A percentile compares a stretch with the other conserved stretches of the same genome.
phyloP scores from a whole-genome alignment of 2,113 vertebrate species.

The Craseonycteris thonglongyai region DNA sequence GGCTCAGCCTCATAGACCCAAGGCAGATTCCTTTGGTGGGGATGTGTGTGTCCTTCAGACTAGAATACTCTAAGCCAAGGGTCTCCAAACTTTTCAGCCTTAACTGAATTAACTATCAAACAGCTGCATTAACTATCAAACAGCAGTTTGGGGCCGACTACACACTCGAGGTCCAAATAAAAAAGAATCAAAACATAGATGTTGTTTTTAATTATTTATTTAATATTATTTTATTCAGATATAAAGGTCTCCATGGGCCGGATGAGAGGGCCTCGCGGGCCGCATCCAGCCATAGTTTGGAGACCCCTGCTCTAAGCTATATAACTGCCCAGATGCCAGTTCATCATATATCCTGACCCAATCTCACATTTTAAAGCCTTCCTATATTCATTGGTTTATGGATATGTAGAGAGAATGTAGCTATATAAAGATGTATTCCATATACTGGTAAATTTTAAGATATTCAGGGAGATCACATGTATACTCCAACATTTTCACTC shows the following conservation, averaged over 20 bases:
- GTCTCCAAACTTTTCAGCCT: too few relatives aligned
- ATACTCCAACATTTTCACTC: neutral
- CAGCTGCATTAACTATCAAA: too few relatives aligned
- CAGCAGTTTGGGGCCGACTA: too few relatives aligned
- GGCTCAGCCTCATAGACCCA: neutral
- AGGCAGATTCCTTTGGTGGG: neutral
- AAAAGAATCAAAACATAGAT: too few relatives aligned
- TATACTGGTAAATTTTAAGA: too few relatives aligned
- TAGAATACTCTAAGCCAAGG: neutral
- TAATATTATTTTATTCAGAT: too few relatives aligned
- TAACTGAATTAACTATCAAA: too few relatives aligned
- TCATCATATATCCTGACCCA: neutral
- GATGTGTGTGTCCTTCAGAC: neutral
- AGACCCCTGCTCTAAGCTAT: neutral
- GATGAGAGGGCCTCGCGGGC: too few relatives aligned
- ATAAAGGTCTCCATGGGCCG: too few relatives aligned
- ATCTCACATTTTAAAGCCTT: neutral
- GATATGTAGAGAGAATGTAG: neutral
- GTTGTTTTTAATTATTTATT: too few relatives aligned
- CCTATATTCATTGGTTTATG: neutral
- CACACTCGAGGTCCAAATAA: too few relatives aligned
- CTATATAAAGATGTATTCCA: neutral
- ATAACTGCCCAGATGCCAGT: neutral
- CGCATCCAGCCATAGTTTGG: too few relatives aligned
- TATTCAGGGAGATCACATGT: neutral